These are phyloP conservation scores for Athene cunicularia DNA, from an alignment of 2,113 vertebrate genomes.

Conservation along the genomic window DNA sequence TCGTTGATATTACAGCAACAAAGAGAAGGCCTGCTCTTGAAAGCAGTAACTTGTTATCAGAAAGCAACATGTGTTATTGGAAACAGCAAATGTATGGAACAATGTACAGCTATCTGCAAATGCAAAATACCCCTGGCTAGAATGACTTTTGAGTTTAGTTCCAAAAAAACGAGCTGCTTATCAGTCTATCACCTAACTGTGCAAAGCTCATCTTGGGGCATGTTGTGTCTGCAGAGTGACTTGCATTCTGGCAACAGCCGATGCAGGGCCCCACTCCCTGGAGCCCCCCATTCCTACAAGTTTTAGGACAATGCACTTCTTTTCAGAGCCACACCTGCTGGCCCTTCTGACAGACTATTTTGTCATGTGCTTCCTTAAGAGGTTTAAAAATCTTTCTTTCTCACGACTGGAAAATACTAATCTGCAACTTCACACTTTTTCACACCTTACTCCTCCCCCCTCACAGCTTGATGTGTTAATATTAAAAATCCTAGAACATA, in stretches of 20 bases:
- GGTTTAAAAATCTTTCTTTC: not conserved
- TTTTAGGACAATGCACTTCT: not conserved
- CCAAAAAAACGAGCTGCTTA: not conserved
- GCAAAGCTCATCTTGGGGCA: conserved; percentile 38
- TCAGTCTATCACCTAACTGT: not conserved
- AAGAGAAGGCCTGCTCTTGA: not conserved
- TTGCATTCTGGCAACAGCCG: not conserved
- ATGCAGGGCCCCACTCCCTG: not conserved
- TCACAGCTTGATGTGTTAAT: not conserved
- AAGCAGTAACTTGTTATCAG: conserved; percentile 18
- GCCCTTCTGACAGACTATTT: conserved; percentile 3
- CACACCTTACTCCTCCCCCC: not conserved
- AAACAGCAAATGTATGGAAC: not conserved
- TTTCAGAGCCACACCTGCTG: conserved; percentile 16
- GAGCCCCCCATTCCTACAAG: not conserved
- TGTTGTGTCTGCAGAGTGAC: not conserved
- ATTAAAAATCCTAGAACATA: conserved; percentile 25
- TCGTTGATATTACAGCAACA: not conserved
- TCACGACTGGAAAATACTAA: not conserved
- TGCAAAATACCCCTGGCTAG: not conserved
- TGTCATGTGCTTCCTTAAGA: not conserved
- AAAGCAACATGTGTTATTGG: not conserved
- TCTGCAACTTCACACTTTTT: not conserved
- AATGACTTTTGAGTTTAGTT: not conserved
- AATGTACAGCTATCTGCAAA: conserved; percentile 24